Percentiles rank a stretch among this genome's conserved stretches.
Conservation (phyloP, 2,888 invertebrate genomes). For the Pecten maximus region DNA sequence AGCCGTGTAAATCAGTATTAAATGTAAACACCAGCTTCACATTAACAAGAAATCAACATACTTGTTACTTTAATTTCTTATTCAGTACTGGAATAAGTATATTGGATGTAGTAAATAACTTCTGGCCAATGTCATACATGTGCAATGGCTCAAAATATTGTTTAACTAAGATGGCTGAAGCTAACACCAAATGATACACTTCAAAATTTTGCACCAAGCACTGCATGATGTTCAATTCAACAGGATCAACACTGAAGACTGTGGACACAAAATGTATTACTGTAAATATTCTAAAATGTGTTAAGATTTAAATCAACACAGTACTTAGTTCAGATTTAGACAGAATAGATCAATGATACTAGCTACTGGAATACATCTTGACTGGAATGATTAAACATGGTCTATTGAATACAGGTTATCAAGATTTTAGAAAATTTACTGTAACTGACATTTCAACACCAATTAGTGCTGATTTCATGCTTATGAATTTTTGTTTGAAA, state of each 20-base stretch:
- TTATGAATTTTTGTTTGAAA: background rate
- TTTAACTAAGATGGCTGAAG: background rate
- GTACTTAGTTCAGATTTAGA: too few relatives aligned
- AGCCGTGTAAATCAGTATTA: background rate
- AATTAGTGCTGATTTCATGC: background rate
- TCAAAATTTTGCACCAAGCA: background rate
- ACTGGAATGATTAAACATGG: background rate
- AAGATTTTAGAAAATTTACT: background rate
- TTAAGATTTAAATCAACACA: background rate
- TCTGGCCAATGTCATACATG: background rate
- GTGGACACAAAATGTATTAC: background rate
- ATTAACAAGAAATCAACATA: background rate
- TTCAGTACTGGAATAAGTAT: background rate
- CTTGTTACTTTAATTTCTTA: background rate
- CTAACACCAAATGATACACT: background rate
- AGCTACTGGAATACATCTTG: too few relatives aligned
- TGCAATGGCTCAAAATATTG: background rate
- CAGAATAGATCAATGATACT: too few relatives aligned
- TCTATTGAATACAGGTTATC: background rate
- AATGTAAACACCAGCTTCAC: background rate
- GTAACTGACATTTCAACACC: background rate
- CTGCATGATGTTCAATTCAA: background rate
- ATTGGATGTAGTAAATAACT: background rate
- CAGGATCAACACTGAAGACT: background rate
- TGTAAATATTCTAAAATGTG: background rate